Evolutionary conservation across 2,888 invertebrate species (phyloP).

Genomic region (Elegia similella): DNA sequence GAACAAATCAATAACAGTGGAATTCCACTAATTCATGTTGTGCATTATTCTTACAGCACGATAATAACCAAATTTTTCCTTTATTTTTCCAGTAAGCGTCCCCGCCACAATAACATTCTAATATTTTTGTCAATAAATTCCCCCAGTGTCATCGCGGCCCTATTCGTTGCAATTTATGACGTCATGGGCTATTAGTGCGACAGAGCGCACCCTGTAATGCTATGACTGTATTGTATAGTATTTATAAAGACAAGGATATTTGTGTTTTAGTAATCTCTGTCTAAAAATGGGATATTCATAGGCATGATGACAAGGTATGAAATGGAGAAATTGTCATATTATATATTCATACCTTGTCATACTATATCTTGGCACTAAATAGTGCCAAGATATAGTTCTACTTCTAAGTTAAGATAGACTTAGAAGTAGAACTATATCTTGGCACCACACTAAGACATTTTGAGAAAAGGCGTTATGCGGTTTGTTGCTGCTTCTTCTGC

Average conservation of each 20-base stretch:
- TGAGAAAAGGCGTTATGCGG: no score
- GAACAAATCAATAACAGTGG: no score
- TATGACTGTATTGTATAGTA: neutral
- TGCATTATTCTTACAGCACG: neutral
- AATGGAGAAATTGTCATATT: no score
- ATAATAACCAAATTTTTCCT: neutral
- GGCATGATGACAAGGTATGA: no score
- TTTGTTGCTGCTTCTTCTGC: no score
- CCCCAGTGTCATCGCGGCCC: constrained; percentile 22
- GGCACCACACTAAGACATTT: no score
- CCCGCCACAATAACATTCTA: constrained; percentile 1
- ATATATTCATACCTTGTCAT: no score
- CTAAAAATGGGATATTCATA: neutral
- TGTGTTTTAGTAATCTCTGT: neutral
- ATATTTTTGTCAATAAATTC: constrained; percentile 14
- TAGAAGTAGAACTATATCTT: no score
- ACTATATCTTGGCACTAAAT: no score
- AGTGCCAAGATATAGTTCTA: no score
- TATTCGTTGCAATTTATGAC: constrained; percentile 50
- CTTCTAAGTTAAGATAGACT: no score
- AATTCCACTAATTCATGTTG: neutral
- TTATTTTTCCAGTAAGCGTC: neutral
- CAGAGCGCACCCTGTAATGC: constrained; percentile 26
- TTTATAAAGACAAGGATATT: neutral
- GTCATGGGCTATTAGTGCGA: constrained; percentile 55